Conservation (phyloP, 2,888 invertebrate genomes). For the Oasisia sp. region DNA sequence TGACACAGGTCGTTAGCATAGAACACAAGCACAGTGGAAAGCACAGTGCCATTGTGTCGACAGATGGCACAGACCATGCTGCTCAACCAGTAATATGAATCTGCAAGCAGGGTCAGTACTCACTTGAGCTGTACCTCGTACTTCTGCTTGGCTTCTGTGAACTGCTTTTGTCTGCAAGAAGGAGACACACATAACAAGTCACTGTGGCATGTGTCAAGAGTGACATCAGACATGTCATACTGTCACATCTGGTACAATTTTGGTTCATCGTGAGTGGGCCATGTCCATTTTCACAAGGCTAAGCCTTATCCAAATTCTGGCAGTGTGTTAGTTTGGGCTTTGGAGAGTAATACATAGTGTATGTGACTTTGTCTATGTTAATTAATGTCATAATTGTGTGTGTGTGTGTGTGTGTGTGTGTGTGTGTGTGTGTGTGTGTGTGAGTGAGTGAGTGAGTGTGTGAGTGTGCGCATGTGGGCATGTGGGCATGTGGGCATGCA, state of each 20-base stretch:
- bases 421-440: too few relatives aligned
- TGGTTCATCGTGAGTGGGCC: neutral
- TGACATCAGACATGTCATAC: neutral
- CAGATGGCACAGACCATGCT: too few relatives aligned
- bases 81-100: neutral
- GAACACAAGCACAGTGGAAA: too few relatives aligned
- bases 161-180: constrained; percentile 50
- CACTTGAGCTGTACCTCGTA: constrained; percentile 51
- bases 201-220: neutral
- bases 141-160: constrained; percentile 50
- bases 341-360: too few relatives aligned
- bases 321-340: neutral
- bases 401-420: too few relatives aligned
- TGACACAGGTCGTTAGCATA: too few relatives aligned
- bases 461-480: too few relatives aligned
- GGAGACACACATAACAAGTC: neutral
- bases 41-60: too few relatives aligned
- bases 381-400: too few relatives aligned
- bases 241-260: neutral
- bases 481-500: too few relatives aligned
- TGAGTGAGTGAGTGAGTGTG: too few relatives aligned
- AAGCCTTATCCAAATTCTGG: neutral
- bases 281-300: neutral
- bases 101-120: neutral
- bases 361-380: neutral